Evolutionary conservation across 1,140 invertebrate species (phyloP).

Genomic region (Delia radicum): DNA sequence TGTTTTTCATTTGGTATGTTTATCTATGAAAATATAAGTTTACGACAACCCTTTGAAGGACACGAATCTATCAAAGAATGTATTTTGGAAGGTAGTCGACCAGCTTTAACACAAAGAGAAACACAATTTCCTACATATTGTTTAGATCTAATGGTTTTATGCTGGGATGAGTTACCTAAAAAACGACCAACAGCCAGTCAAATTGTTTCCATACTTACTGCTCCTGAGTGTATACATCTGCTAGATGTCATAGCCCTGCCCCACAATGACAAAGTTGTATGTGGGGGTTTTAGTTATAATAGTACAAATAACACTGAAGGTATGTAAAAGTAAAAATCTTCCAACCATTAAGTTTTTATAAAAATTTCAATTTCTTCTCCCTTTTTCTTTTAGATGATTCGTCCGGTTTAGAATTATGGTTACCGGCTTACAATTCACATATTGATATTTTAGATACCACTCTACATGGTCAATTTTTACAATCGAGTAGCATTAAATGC

Average conservation of each 20-base stretch:
- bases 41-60: slow-evolving; percentile 92
- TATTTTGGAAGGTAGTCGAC: slow-evolving; percentile 90
- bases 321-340: not conserved
- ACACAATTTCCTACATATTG: slow-evolving; percentile 86
- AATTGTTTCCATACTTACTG: slow-evolving; percentile 86
- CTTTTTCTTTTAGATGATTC: slow-evolving; percentile 39
- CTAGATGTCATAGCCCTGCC: slow-evolving; percentile 75
- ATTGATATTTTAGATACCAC: slow-evolving; percentile 67
- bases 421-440: slow-evolving; percentile 70
- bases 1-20: slow-evolving; percentile 99
- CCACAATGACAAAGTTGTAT: slow-evolving; percentile 61
- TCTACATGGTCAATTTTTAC: slow-evolving; percentile 56
- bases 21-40: slow-evolving; percentile 91
- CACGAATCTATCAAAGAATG: slow-evolving; percentile 95
- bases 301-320: slow-evolving; percentile 25
- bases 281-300: slow-evolving; percentile 44
- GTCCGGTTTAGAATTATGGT: slow-evolving; percentile 66
- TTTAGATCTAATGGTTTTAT: slow-evolving; percentile 92
- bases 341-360: too few relatives aligned
- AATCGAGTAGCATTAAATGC: slow-evolving; percentile 47
- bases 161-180: slow-evolving; percentile 88
- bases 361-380: too few relatives aligned
- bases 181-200: slow-evolving; percentile 86
- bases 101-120: slow-evolving; percentile 80
- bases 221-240: slow-evolving; percentile 90